A percentile compares a stretch with the other conserved stretches of the same genome.
Conservation (phyloP, 2,888 invertebrate genomes). For the Lithophane leautieri region DNA sequence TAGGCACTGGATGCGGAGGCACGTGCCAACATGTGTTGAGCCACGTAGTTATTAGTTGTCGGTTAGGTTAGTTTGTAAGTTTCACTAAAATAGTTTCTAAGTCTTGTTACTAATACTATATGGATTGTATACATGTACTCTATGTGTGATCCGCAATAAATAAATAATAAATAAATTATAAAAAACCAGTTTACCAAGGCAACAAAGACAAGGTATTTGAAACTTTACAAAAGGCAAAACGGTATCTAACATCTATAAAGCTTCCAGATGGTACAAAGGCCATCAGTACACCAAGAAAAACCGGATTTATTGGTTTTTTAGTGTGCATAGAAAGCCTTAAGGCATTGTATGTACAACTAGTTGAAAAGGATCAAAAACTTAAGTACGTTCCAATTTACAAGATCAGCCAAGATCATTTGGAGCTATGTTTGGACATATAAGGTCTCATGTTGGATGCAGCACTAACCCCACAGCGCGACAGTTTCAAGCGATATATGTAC, state of each 20-base stretch:
- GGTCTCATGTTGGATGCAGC: constrained; percentile 27
- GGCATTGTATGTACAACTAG: constrained; percentile 11
- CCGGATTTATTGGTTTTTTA: constrained; percentile 4
- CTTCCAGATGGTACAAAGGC: background rate
- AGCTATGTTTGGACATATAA: constrained; percentile 34
- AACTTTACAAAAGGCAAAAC: background rate
- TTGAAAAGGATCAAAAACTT: constrained; percentile 13
- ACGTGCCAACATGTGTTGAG: no score
- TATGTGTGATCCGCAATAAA: no score
- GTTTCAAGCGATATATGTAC: constrained; percentile 50
- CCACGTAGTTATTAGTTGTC: no score
- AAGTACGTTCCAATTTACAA: no score
- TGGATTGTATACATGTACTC: no score
- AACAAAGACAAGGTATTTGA: background rate
- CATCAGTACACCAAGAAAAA: background rate
- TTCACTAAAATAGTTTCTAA: no score
- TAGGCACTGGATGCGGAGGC: no score
- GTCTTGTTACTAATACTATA: no score
- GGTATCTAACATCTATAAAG: background rate
- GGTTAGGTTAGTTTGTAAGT: no score
- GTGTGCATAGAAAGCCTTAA: constrained; percentile 23
- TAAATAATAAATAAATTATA: no score
- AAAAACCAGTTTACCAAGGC: no score
- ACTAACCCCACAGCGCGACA: constrained; percentile 52
- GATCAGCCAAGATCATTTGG: constrained; percentile 4